phyloP scores from a whole-genome alignment of 64 coral and sea anemone genomes.

The Orbicella faveolata region DNA sequence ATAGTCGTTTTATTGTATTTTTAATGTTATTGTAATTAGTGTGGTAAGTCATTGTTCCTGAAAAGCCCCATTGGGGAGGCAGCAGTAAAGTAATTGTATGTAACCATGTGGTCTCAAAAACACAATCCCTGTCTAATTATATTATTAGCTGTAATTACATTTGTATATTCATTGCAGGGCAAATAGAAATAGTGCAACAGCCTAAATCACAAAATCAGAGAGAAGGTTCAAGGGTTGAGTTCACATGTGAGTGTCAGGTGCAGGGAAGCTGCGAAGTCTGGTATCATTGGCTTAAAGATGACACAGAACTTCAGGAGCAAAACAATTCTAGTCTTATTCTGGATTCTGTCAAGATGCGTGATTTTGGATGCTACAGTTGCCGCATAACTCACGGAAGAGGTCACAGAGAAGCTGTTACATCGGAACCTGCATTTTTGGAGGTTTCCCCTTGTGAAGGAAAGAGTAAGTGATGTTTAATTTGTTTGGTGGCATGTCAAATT shows the following conservation, averaged over 20 bases:
- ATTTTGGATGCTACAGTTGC: background rate
- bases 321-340: background rate
- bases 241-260: background rate
- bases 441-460: background rate
- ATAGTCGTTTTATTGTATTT: no score
- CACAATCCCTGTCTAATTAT: no score
- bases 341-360: background rate
- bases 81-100: no score
- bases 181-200: background rate
- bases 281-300: background rate
- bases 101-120: no score
- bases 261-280: background rate
- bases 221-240: background rate
- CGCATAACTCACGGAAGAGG: background rate
- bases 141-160: no score
- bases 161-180: no score
- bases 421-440: background rate
- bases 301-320: background rate
- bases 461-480: background rate
- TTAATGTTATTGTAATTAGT: no score
- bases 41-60: no score
- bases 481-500: no score
- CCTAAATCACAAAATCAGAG: background rate
- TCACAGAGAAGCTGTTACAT: background rate
- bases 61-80: no score